Base-by-base conservation (phyloP, 2,797 vertebrate species). In the Macropodus opercularis region DNA sequence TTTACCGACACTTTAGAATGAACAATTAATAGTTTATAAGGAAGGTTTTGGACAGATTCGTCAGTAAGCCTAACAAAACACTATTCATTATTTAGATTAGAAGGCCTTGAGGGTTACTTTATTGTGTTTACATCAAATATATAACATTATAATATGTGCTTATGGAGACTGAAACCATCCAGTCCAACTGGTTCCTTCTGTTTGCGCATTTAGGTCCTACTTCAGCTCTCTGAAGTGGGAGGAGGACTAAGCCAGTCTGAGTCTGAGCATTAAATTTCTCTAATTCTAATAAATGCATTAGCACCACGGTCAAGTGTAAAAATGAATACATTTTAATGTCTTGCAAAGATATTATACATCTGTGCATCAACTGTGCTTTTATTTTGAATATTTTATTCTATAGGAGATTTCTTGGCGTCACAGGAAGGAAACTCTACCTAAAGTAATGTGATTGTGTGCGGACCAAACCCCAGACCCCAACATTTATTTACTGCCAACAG, bases 381-480 rank as follows among this genome's bases (percentile, higher is more conserved):
- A n/a, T n/a, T n/a, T n/a, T n/a, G n/a, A n/a, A n/a, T n/a, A n/a
- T n/a, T n/a, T n/a, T n/a, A n/a, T n/a, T n/a, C n/a, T 10, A 31
- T 24, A 24, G 23, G 12, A 9, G 27, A 17, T 24, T 29, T 42
- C n/a, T 2, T 58, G 17, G 24, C 22, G 46, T 15, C 36, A 6
- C 36, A 42, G 19, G 11, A 11, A 31, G 14, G 15, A 31, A 55
- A 8, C 4, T 5, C 41, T 19, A 2, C 40, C 17, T 40, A n/a
- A 24, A 29, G 46, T 22, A 18, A 39, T 2, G 10, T 32, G 44
- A 62, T 32, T 15, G 54, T 47, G 39, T n/a, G n/a, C n/a, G n/a
- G n/a, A n/a, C n/a, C n/a, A n/a, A n/a, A 69, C 36, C 61, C 13
- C 27, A 34, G 61, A 27, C 12, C 39, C 46, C 29, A 43, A 27